A percentile compares a stretch with the other conserved stretches of the same genome.
phyloP scores from a whole-genome alignment of 2,888 invertebrate genomes.

The Drosophila algonquin region DNA sequence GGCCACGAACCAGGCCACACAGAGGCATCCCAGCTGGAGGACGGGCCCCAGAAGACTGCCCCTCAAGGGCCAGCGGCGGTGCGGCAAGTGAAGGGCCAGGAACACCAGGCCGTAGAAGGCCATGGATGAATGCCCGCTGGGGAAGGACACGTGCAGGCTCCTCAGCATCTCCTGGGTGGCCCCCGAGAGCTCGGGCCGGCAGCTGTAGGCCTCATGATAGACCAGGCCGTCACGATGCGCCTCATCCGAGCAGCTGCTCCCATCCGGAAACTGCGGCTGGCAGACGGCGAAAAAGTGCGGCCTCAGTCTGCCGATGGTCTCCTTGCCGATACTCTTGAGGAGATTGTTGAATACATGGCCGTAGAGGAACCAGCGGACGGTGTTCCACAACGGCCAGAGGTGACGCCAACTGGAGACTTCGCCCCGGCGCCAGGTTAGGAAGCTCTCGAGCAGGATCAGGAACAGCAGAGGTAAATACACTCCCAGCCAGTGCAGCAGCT shows the following conservation, averaged over 20 bases:
- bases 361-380: conserved; percentile 59
- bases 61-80: conserved; percentile 47
- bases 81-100: conserved; percentile 62
- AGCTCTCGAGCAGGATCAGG: conserved; percentile 50
- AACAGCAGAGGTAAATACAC: conserved; percentile 54
- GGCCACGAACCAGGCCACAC: conserved; percentile 92
- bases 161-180: conserved; percentile 43
- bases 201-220: conserved; percentile 59
- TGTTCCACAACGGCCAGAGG: conserved; percentile 45
- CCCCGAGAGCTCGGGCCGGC: conserved; percentile 32
- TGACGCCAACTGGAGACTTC: conserved; percentile 1
- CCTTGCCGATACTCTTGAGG: conserved; percentile 63
- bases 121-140: conserved; percentile 74
- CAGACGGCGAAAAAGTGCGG: conserved; percentile 75
- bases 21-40: conserved; percentile 89
- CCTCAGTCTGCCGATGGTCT: conserved; percentile 65
- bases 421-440: conserved; percentile 18
- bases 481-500: conserved; percentile 42
- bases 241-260: conserved; percentile 52
- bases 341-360: conserved; percentile 51
- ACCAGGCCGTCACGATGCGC: conserved; percentile 20
- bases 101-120: conserved; percentile 71
- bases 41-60: conserved; percentile 53
- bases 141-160: conserved; percentile 69
- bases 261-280: conserved; percentile 55